Percentiles rank a stretch among this genome's conserved stretches.
These are phyloP conservation scores for Melipona quadrifasciata DNA, from an alignment of 1,140 invertebrate species.

Conservation along the genomic window DNA sequence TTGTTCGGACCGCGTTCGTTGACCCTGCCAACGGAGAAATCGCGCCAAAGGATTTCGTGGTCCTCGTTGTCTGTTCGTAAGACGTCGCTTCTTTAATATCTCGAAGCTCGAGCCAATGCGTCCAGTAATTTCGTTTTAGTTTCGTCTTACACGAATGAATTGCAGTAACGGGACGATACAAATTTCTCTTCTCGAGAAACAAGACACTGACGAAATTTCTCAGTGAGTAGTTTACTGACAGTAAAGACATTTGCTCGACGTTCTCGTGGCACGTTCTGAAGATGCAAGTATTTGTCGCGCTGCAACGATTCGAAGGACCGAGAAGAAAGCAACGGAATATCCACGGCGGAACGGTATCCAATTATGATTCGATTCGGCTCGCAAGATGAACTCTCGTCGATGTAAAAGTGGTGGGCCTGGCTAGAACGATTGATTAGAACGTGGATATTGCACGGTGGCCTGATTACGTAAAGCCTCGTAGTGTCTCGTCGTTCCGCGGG, in stretches of 20 bases:
- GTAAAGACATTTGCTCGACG: too few species aligned
- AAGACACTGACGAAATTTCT: too few species aligned
- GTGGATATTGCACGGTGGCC: constrained; percentile 27
- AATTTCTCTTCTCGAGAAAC: too few species aligned
- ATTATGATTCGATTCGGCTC: not conserved
- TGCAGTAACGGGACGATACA: too few species aligned
- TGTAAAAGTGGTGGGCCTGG: too few species aligned
- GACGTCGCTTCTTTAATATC: not conserved
- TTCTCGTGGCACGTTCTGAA: not conserved
- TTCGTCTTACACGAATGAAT: too few species aligned
- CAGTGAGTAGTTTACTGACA: too few species aligned
- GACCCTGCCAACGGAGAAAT: constrained; percentile 38
- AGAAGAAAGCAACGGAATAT: not conserved
- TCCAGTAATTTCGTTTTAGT: too few species aligned
- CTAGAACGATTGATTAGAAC: constrained; percentile 11
- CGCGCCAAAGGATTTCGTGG: not conserved
- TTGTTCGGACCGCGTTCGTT: constrained; percentile 57
- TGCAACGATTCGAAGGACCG: not conserved
- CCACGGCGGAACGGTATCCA: too few species aligned
- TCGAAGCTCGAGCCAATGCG: not conserved
- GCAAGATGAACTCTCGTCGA: not conserved
- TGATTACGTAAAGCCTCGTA: constrained; percentile 31
- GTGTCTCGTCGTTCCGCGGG: constrained; percentile 15
- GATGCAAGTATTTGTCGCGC: not conserved
- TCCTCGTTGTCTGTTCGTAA: not conserved